Percentiles rank a stretch among this genome's conserved stretches.
Conservation (phyloP, 1,140 invertebrate genomes). For the Pseudomyrmex dendroicus region DNA sequence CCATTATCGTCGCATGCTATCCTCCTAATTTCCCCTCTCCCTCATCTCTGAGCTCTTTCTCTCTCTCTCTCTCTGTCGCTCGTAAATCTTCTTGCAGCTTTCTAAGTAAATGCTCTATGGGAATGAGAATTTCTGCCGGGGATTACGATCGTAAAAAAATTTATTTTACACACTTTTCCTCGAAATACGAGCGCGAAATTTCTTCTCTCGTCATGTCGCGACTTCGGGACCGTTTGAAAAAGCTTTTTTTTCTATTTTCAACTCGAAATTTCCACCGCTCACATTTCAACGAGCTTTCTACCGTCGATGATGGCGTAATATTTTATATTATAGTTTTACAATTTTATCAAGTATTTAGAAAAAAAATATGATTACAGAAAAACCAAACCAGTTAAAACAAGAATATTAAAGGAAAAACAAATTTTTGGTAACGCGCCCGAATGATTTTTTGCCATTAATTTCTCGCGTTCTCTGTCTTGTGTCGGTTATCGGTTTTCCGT, state of each 20-base stretch:
- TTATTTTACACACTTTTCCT: no score
- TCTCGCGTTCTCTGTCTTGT: neutral
- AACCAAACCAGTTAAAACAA: neutral
- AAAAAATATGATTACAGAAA: no score
- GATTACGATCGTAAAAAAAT: conserved; percentile 17
- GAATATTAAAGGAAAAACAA: neutral
- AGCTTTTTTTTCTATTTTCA: no score
- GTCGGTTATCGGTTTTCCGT: conserved; percentile 25
- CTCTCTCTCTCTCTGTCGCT: neutral
- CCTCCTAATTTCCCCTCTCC: conserved; percentile 56
- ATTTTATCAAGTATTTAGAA: no score
- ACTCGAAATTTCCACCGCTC: no score
- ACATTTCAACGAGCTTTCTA: no score
- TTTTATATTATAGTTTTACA: no score
- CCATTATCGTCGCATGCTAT: conserved; percentile 77
- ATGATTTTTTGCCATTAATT: neutral
- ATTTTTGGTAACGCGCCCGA: neutral
- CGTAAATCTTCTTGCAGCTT: conserved; percentile 35
- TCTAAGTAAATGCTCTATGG: conserved; percentile 35
- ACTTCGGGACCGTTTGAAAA: neutral
- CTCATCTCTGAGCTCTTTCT: conserved; percentile 8
- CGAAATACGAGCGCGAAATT: neutral
- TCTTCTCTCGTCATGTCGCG: neutral
- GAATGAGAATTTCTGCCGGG: neutral
- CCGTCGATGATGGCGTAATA: no score